Base-by-base conservation (phyloP, 1,140 invertebrate genomes). In the Rhizoglyphus robini region DNA sequence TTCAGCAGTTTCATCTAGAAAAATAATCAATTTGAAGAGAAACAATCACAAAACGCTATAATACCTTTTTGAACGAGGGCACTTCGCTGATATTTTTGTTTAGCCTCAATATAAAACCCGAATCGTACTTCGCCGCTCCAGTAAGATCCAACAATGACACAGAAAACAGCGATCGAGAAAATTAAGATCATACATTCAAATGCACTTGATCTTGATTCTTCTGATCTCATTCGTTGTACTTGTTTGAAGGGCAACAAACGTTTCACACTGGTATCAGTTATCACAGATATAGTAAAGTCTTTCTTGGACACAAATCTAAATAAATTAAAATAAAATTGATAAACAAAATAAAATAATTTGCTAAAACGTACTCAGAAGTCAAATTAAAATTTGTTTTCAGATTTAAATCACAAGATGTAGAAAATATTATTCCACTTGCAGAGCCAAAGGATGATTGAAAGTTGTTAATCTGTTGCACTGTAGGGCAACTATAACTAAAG, bases 111-210 rank as follows among this genome's bases (percentile, higher is more conserved):
- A 46, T 60, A 60, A 32, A 60, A 29, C 36, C 27, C 32, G 29
- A n/a, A 60, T n/a, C 58, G 58, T 23, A 60, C 58, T 23, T 2
- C 2, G 29, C 76, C 77, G 60, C 76, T 75, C 77, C 77, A 79
- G 46, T 72, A 75, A 3, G 72, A 71, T 11, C 78, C 79, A 63
- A 77, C 65, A n/a, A 69, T 38, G 25, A 79, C 70, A 48, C 74
- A 75, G 41, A 73, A 66, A 11, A 78, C 67, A 18, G 78, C 78
- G 66, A 78, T 69, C 0, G 74, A 20, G 71, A 76, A 79, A 54
- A 80, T 78, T 18, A 78, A 46, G 5, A 77, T 34, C 58, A 60
- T 60, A 3, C 15, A 29, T n/a, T n/a, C 15, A 23, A 60, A 46
- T 23, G 58, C 15, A 31, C 4, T 38, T 18, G 36, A 27, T 27